Evolutionary conservation across 1,140 invertebrate species (phyloP), one percentile per base, ranked within the genome.

Genomic region (Drosophila parabipectinata): DNA sequence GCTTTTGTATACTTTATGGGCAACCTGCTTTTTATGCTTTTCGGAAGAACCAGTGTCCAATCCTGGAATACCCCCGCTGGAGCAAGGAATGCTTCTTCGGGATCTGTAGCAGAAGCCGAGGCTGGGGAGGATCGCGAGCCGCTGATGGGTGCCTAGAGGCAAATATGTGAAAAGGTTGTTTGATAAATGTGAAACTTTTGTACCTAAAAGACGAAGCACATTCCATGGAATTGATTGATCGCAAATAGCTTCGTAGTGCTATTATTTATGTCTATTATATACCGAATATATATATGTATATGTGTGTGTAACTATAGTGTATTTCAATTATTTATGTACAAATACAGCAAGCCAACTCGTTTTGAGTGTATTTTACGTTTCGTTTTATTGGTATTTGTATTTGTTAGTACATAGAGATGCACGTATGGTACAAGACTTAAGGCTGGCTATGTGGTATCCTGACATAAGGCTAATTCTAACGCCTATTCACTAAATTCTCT

Each of bases 1-100:
- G 94, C 95, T 12, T 94, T 92, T 5, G 92, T 97, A 6, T 96
- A 96, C 69, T 92, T 95, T 26, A 74, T 95, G 41, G 95, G 95
- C 6, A 95, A 95, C 71, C 80, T 95, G 1, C 91, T 95, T 39
- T 97, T 96, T 77, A 72, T 95, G 24, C 63, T 96, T 2, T 95
- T 96, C 79, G 94, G 95, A 3, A 94, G 94, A 1, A 94, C 93
- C 0, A 92, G 93, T 39, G 92, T 93, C 8, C 94, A 95, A 66
- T 76, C 93, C 0, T 96, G 95, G 95, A 95, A 96, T 66, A 93
- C 94, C 37, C 88, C 91, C 68, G 93, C 94, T 41, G 82, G 91
- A 1, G 21, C 50, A 1, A 60, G 48, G 7, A 24, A 63, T 1
- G 32, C 44, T 6, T 32, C 21, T 10, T 56, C 63, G 1, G 30